Conservation (phyloP, 2,113 vertebrate species). For the Macquaria australasica region DNA sequence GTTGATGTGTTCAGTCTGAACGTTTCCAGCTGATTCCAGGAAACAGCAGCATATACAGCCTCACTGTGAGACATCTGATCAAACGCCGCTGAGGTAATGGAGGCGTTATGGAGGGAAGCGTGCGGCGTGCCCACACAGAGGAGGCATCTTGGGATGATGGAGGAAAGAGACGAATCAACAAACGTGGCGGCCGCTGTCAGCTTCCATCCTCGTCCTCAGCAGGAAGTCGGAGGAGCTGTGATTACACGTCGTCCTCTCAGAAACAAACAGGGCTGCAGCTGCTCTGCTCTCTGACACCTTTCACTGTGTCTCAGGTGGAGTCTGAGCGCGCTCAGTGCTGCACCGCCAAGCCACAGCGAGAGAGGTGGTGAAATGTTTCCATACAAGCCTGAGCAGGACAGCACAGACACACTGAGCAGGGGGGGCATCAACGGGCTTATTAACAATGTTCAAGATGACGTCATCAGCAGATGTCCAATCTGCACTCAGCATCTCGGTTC, state of each 20-base stretch:
- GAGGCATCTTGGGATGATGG: neutral
- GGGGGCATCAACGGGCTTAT: neutral
- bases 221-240: constrained; percentile 14
- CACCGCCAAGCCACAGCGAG: neutral
- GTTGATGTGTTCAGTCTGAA: neutral
- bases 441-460: neutral
- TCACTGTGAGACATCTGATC: constrained; percentile 2
- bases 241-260: constrained; percentile 19
- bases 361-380: neutral
- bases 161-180: neutral
- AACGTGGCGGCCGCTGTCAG: neutral
- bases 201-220: constrained; percentile 1
- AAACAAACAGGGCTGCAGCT: neutral
- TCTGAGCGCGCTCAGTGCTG: constrained; percentile 13
- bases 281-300: constrained; percentile 8
- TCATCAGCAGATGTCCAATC: neutral
- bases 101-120: neutral
- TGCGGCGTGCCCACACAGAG: neutral
- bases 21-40: neutral
- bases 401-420: neutral
- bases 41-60: constrained; percentile 7
- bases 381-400: neutral
- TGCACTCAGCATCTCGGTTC: neutral
- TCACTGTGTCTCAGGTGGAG: neutral
- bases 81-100: constrained; percentile 13